Conservation (phyloP, 1,140 invertebrate genomes). For the Drosophila navojoa region DNA sequence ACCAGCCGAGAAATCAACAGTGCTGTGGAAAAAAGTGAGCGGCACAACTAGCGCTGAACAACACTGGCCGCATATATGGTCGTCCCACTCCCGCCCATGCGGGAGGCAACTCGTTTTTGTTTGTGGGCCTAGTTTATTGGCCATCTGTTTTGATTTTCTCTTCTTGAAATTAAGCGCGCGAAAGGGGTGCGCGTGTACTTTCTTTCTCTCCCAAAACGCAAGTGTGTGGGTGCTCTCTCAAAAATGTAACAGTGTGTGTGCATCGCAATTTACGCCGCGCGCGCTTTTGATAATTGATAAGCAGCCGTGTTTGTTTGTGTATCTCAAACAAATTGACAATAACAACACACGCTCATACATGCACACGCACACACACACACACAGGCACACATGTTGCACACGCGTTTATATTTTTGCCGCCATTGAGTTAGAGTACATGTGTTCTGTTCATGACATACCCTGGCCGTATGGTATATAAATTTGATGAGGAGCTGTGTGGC, state of each 20-base stretch:
- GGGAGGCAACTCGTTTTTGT: conserved; percentile 34
- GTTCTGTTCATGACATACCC: conserved; percentile 6
- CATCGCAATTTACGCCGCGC: conserved; percentile 58
- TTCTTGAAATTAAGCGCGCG: conserved; percentile 78
- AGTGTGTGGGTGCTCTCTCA: conserved; percentile 7
- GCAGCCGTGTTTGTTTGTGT: conserved; percentile 59
- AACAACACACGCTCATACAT: conserved; percentile 35
- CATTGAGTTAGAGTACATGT: conserved; percentile 18
- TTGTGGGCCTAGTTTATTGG: conserved; percentile 51
- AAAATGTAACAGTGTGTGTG: conserved; percentile 7
- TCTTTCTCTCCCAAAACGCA: conserved; percentile 50
- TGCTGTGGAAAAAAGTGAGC: conserved; percentile 51
- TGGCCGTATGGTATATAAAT: not conserved
- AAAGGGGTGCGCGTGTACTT: conserved; percentile 80
- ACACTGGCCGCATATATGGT: conserved; percentile 39
- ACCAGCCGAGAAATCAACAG: conserved; percentile 52
- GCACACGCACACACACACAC: conserved; percentile 15
- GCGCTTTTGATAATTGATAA: conserved; percentile 71
- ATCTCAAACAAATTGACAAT: conserved; percentile 48
- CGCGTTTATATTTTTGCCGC: conserved; percentile 46
- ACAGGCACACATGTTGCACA: conserved; percentile 71
- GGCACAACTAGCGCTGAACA: conserved; percentile 44
- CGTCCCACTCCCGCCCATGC: conserved; percentile 47
- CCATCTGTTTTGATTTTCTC: conserved; percentile 80
- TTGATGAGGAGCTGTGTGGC: too few species aligned